Evolutionary conservation across 2,797 vertebrate species (phyloP), one percentile per base, ranked within the genome.

Genomic region (Acridotheres tristis): DNA sequence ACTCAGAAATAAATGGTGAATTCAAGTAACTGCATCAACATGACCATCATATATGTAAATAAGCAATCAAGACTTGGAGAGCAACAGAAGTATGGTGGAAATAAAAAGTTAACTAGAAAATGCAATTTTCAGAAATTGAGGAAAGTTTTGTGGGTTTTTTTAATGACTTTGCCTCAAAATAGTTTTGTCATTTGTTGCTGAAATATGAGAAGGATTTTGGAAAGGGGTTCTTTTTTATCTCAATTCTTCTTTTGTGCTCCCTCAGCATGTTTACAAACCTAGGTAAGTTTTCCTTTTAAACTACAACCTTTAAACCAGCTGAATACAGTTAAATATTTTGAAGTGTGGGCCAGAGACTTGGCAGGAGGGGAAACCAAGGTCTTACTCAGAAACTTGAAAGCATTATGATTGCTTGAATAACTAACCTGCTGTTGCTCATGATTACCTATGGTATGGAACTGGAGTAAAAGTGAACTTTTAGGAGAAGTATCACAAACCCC

Each of bases 391-490:
- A 73, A 66, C 8, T 21, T 47, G 51, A 74, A 85, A 79, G 74
- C 23, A 36, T 45, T 89, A 7, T 47, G 3, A 61, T 21, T 89
- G 63, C 23, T 25, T 66, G 7, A 76, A 36, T 82, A 86, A 65
- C 27, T n/a, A 58, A 45, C 15, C 11, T 48, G 8, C 8, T 4
- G 43, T 61, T 95, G 77, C 38, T 76, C 20, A 29, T 67, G 54
- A 67, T 83, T 93, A 85, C 32, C 54, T 23, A 75, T 43, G 23
- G 26, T 55, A 16, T 79, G 67, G 32, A 92, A 59, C 54, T 95
- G 57, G 42, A 88, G n/a, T 55, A 79, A 51, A 96, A 82, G 47
- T 73, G 88, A 92, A 71, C 90, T 96, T 96, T 82, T 89, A 73
- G 59, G 90, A 91, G 50, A 94, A 77, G 65, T 58, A 57, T 81